Base-by-base conservation (phyloP, 2,113 vertebrate species). In the Ceyx cyanopectus region DNA sequence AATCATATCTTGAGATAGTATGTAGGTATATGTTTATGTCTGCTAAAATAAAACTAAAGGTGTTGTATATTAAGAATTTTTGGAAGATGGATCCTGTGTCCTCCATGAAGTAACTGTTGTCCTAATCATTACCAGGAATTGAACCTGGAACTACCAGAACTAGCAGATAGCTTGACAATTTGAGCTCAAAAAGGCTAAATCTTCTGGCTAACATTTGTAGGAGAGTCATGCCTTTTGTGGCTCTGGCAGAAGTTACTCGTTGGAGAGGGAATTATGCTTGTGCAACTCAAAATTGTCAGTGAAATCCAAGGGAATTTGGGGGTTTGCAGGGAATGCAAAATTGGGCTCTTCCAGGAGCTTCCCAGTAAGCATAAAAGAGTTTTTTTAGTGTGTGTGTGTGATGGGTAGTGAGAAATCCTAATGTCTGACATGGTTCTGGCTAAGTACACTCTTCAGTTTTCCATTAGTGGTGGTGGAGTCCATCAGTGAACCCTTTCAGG, bases 111-210 rank as follows among this genome's bases (percentile, higher is more conserved):
- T 93, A 95, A 90, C 51, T 67, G 14, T 75, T 92, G 79, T 80
- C 60, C 76, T 96, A 95, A 95, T 96, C 85, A 68, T 94, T 96
- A 95, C 93, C 94, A 96, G 94, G 92, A 95, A 93, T 41, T 93
- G 90, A 96, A 96, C 96, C 88, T 96, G 96, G 84, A 96, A 92
- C 91, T 89, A 87, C 87, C 32, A 95, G 81, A 93, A 72, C 56
- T 85, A 63, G 61, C 77, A 81, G 86, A 94, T 63, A 91, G 56
- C 63, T 95, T 91, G 63, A 91, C 32, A 93, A 89, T 92, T 92
- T 92, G 81, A 96, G 78, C 87, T 91, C 62, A 94, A 76, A 92
- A 89, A 86, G 40, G 29, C 92, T 95, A 94, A 93, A 78, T 92
- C 94, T 90, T 89, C 91, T 96, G 94, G 91, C 91, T 95, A 88